Evolutionary conservation across 1,140 invertebrate species (phyloP).

Genomic region (Ceratitis capitata): DNA sequence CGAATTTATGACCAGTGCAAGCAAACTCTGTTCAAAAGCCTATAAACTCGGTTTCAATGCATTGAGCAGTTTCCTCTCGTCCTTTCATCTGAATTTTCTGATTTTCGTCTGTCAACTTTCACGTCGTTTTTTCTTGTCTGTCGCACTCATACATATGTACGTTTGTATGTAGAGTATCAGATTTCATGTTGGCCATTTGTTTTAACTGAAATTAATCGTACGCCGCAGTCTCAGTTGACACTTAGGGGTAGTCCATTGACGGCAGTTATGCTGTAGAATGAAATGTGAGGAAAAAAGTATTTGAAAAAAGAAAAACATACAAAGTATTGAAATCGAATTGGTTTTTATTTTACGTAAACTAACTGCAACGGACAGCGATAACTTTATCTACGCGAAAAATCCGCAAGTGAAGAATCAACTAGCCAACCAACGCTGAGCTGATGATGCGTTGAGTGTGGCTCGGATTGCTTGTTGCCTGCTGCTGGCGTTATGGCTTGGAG

Average conservation of each 20-base stretch:
- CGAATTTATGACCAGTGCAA: neutral
- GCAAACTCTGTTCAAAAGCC: neutral
- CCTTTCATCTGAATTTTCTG: neutral
- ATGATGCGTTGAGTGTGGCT: neutral
- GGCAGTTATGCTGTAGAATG: neutral
- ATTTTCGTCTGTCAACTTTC: neutral
- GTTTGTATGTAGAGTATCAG: neutral
- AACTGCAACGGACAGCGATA: neutral
- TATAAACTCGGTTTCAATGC: neutral
- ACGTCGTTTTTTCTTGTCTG: neutral
- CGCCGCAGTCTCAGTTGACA: slow-evolving; percentile 17
- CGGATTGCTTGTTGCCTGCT: neutral
- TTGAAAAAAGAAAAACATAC: neutral
- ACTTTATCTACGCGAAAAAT: slow-evolving; percentile 2
- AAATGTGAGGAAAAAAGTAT: neutral
- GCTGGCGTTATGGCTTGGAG: neutral
- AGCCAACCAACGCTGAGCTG: neutral
- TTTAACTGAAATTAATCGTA: slow-evolving; percentile 25
- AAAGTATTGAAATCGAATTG: slow-evolving; percentile 6
- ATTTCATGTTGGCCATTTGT: neutral
- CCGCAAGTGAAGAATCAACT: neutral
- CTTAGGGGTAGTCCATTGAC: neutral
- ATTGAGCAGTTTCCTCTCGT: neutral
- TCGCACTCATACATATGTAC: neutral
- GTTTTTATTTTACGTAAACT: neutral